Percentiles rank a stretch among this genome's conserved stretches.
Evolutionary conservation across 2,888 invertebrate genomes (phyloP).

Genomic region (Drosophila subquinaria): DNA sequence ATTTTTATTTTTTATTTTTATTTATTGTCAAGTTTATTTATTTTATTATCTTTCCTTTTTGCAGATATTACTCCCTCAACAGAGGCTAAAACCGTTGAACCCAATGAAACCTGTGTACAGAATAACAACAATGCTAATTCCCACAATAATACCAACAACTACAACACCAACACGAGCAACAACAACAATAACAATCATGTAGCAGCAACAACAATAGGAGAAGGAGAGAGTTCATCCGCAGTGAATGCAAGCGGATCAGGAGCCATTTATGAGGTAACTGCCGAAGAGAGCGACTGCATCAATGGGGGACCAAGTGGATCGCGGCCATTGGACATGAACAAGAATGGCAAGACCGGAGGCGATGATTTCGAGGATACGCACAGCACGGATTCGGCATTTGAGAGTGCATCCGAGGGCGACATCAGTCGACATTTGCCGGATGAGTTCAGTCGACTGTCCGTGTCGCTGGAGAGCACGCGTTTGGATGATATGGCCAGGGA

Average conservation of each 20-base stretch:
- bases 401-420: constrained; percentile 85
- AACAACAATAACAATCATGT: constrained; percentile 58
- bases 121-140: constrained; percentile 65
- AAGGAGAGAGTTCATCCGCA: constrained; percentile 22
- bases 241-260: constrained; percentile 30
- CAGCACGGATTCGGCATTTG: constrained; percentile 85
- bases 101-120: constrained; percentile 77
- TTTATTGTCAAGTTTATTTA: no score
- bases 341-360: constrained; percentile 74
- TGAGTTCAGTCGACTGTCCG: constrained; percentile 81
- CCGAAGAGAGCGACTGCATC: constrained; percentile 80
- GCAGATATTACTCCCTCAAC: constrained; percentile 77
- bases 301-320: constrained; percentile 57
- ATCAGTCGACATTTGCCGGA: constrained; percentile 84
- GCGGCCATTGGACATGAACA: constrained; percentile 83
- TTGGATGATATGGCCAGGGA: constrained; percentile 80
- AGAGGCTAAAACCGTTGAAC: constrained; percentile 77
- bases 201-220: constrained; percentile 23
- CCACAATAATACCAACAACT: constrained; percentile 56
- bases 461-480: constrained; percentile 80
- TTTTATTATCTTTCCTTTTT: not conserved
- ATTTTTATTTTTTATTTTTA: no score
- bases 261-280: constrained; percentile 78
- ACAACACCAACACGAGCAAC: constrained; percentile 28
- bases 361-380: constrained; percentile 84